These are phyloP conservation scores for Drosophila fuyamai DNA, from an alignment of 1,140 invertebrate genomes.

Conservation along the genomic window DNA sequence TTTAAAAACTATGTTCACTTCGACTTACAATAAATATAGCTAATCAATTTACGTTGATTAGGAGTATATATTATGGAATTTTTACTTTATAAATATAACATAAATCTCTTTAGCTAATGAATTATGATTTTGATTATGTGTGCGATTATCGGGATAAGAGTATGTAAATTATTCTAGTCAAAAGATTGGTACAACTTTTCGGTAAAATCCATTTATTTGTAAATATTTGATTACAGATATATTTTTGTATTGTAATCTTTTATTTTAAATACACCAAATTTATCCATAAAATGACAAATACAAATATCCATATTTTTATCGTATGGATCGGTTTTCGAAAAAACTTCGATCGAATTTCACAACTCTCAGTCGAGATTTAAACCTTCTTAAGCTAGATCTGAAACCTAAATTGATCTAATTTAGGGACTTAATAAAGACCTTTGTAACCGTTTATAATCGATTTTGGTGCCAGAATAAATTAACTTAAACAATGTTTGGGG, in stretches of 20 bases:
- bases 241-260: not conserved
- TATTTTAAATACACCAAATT: not conserved
- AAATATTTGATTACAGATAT: conserved; percentile 5
- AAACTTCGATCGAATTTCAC: conserved; percentile 9
- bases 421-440: not conserved
- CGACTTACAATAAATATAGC: too few relatives aligned
- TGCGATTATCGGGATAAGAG: too few relatives aligned
- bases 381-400: conserved; percentile 30
- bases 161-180: too few relatives aligned
- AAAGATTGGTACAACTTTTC: not conserved
- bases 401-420: conserved; percentile 42
- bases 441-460: too few relatives aligned
- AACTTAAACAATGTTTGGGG: not conserved
- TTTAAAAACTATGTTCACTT: too few relatives aligned
- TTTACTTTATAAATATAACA: too few relatives aligned
- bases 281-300: conserved; percentile 1
- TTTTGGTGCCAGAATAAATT: too few relatives aligned
- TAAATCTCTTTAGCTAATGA: too few relatives aligned
- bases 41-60: too few relatives aligned
- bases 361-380: conserved; percentile 7
- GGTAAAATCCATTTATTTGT: conserved; percentile 28
- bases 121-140: too few relatives aligned
- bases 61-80: too few relatives aligned
- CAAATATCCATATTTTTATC: not conserved
- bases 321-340: not conserved